Evolutionary conservation across 2,888 invertebrate genomes (phyloP).

Genomic region (Tridacna gigas): DNA sequence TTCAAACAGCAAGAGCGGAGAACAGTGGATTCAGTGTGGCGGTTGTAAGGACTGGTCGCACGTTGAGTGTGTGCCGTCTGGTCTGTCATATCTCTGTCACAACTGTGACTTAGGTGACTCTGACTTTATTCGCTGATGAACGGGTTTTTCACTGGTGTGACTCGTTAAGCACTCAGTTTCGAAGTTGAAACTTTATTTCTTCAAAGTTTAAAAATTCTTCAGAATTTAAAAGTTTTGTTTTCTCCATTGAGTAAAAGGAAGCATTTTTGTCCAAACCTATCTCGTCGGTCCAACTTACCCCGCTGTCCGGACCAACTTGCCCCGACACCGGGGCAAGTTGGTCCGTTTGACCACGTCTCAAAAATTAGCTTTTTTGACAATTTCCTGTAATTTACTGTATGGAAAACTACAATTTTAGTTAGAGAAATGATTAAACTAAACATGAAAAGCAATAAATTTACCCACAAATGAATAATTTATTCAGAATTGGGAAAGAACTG

Average conservation of each 20-base stretch:
- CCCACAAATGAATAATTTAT: not conserved
- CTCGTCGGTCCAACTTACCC: not conserved
- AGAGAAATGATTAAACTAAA: not conserved
- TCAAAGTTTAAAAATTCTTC: not conserved
- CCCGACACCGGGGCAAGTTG: not conserved
- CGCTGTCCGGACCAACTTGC: not conserved
- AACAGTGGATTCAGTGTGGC: not conserved
- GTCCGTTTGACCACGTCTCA: not conserved
- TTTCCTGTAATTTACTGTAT: not conserved
- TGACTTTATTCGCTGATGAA: not conserved
- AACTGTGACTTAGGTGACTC: too few species aligned
- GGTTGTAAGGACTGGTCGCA: not conserved
- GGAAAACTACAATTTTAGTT: constrained; percentile 1
- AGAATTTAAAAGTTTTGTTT: too few species aligned
- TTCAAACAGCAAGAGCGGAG: not conserved
- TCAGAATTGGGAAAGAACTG: not conserved
- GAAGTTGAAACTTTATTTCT: not conserved
- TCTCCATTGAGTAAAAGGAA: not conserved
- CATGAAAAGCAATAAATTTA: constrained; percentile 1
- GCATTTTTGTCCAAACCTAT: not conserved
- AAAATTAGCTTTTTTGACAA: not conserved
- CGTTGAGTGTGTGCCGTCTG: not conserved
- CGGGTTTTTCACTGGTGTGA: not conserved
- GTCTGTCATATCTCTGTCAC: not conserved
- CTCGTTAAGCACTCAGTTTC: not conserved